A percentile compares a stretch with the other conserved stretches of the same genome.
phyloP scores from a whole-genome alignment of 92 coral and sea anemone genomes.

The Nematostella vectensis region DNA sequence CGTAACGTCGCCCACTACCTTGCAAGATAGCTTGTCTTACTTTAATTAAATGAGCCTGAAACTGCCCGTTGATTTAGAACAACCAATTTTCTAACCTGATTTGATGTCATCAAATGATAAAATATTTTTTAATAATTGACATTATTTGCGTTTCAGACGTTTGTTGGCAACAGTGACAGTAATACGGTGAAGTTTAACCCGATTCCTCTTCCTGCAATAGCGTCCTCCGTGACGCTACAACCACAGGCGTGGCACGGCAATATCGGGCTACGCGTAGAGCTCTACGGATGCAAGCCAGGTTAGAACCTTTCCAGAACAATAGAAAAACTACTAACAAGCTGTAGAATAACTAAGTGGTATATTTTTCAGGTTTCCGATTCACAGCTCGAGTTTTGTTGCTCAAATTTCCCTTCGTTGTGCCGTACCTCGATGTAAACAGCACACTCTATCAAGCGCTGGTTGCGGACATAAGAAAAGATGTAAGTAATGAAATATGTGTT shows the following conservation, averaged over 20 bases:
- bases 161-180: slow-evolving; percentile 42
- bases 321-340: too few relatives aligned
- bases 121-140: too few relatives aligned
- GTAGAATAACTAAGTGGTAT: too few relatives aligned
- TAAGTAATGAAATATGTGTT: too few relatives aligned
- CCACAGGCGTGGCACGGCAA: slow-evolving; percentile 42
- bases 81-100: too few relatives aligned
- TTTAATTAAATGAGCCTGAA: too few relatives aligned
- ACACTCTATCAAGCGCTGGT: slow-evolving; percentile 7
- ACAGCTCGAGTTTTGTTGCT: slow-evolving; percentile 17
- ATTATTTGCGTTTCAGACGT: slow-evolving; percentile 18
- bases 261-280: slow-evolving; percentile 47
- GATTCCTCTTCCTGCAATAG: slow-evolving; percentile 41
- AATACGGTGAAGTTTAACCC: slow-evolving; percentile 33
- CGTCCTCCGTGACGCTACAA: slow-evolving; percentile 23
- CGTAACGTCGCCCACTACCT: too few relatives aligned
- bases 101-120: too few relatives aligned
- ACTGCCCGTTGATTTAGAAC: too few relatives aligned
- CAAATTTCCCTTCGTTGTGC: slow-evolving; percentile 10
- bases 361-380: neutral
- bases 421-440: slow-evolving; percentile 13
- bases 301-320: neutral
- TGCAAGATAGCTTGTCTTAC: too few relatives aligned
- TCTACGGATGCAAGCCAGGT: slow-evolving; percentile 61
- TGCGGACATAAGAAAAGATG: slow-evolving; percentile 26